Percentiles rank a stretch among this genome's conserved stretches.
phyloP scores from a whole-genome alignment of 2,113 vertebrate genomes.

The Peromyscus maniculatus region DNA sequence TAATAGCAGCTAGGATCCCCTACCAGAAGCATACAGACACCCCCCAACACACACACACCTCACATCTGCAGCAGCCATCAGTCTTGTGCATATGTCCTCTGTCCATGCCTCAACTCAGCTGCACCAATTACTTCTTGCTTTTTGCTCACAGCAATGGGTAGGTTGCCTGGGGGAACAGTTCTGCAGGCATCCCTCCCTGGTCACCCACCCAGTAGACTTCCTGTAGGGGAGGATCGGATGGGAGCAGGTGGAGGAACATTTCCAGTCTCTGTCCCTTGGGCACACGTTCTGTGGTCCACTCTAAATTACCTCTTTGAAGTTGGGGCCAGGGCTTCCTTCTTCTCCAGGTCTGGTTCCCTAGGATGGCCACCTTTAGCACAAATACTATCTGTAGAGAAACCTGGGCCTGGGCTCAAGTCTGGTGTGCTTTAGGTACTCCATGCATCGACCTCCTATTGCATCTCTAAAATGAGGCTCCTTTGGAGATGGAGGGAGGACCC shows the following conservation, averaged over 20 bases:
- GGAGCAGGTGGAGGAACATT: neutral
- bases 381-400: accelerated
- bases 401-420: neutral
- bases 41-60: too few relatives aligned
- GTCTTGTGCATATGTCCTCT: accelerated
- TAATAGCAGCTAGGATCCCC: accelerated
- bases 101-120: accelerated
- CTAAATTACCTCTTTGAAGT: neutral
- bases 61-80: accelerated
- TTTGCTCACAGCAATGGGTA: neutral
- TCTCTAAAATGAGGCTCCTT: neutral
- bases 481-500: neutral
- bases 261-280: neutral
- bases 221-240: neutral
- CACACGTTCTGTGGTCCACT: neutral
- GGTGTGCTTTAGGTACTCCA: accelerated
- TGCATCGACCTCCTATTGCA: neutral
- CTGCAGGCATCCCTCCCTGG: accelerated
- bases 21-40: accelerated
- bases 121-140: neutral
- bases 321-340: too few relatives aligned
- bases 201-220: neutral
- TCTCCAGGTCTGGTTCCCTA: accelerated
- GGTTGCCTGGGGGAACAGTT: neutral
- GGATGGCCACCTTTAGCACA: neutral